Percentiles rank a stretch among this genome's conserved stretches.
Evolutionary conservation across 2,113 vertebrate species (phyloP).

Genomic region (Caretta caretta): DNA sequence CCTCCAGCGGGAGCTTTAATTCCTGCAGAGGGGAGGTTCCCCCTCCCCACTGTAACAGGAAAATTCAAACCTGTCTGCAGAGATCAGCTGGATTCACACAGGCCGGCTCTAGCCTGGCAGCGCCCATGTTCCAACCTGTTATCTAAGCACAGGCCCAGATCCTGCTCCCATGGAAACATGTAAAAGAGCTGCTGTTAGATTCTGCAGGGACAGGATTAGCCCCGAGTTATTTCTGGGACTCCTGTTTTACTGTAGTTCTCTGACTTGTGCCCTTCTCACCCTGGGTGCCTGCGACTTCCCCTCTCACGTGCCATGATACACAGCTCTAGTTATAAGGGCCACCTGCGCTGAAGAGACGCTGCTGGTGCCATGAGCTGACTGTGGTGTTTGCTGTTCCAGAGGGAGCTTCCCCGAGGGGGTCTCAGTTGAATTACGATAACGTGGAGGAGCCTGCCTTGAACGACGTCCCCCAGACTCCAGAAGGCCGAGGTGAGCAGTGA

Average conservation of each 20-base stretch:
- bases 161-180: not conserved
- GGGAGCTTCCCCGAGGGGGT: accelerated
- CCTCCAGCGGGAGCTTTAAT: too few species aligned
- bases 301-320: not conserved
- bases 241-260: not conserved
- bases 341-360: not conserved
- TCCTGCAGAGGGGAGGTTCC: too few species aligned
- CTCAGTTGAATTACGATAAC: not conserved
- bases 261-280: not conserved
- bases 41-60: not conserved
- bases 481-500: not conserved
- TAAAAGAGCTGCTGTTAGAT: not conserved
- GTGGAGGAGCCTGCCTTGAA: not conserved
- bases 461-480: not conserved
- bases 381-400: not conserved
- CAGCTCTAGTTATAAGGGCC: not conserved
- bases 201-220: not conserved
- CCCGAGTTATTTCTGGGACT: not conserved
- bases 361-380: not conserved
- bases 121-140: not conserved
- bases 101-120: not conserved
- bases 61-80: not conserved
- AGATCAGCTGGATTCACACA: not conserved
- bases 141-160: not conserved
- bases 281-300: not conserved